Base-by-base conservation (phyloP, 2,888 invertebrate species). In the Lasiommata megera region DNA sequence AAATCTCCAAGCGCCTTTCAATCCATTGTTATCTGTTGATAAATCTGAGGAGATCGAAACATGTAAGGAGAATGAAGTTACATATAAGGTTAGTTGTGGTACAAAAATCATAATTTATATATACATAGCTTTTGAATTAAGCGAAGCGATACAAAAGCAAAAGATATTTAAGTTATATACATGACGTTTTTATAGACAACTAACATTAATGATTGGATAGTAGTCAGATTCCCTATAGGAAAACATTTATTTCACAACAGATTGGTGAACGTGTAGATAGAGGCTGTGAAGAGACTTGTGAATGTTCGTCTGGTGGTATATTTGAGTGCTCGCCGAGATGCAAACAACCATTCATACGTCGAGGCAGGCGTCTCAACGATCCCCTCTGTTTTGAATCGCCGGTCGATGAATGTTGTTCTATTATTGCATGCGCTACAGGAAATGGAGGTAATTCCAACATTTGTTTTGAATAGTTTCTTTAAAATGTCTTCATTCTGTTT, bases 251-350 rank as follows among this genome's bases (percentile, higher is more conserved):
- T 23, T 5, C 23, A 23, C 23, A 75, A 3, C 65, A 93, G 93
- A 79, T 94, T 51, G 96, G 96, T 1, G 94, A 96, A 67, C 93
- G 92, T 65, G 88, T 96, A 66, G 92, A 94, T 59, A 92, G 94
- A 37, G 95, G 93, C 41, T 97, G 97, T 72, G 95, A 96, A 56
- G 95, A 95, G 63, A 88, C 93, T 1, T 97, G 97, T 73, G 93
- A 94, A 18, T 97, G 97, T 72, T 84, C 88, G 18, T 71, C 80
- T 0, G 92, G 92, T 11, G 96, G 96, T 0, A 86, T 87, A 64
- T 93, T 95, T 80, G 93, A 94, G 63, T 97, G 97, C 72, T 84
- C 92, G n/a, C 93, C 94, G 0, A 91, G 95, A 36, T 97, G 97
- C 78, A 86, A 90, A 56, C 92, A 92, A 14, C 94, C 95, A 0